A percentile compares a stretch with the other conserved stretches of the same genome.
Conservation (phyloP, 2,888 invertebrate species). For the Dexiosoma caninum region DNA sequence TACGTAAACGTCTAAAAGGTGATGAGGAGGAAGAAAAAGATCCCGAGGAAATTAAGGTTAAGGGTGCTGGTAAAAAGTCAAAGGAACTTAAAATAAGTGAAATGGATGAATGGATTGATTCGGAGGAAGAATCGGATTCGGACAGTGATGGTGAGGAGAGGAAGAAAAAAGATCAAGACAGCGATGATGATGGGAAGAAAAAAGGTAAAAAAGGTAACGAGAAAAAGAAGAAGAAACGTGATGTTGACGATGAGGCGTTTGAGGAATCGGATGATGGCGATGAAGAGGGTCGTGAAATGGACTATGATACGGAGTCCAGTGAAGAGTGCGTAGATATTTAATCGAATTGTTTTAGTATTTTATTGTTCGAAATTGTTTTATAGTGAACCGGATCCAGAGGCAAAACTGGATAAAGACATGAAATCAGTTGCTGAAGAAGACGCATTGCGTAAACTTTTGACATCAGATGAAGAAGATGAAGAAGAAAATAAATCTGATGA, state of each 20-base stretch:
- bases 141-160: conserved; percentile 84
- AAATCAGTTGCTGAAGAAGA: conserved; percentile 94
- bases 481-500: conserved; percentile 89
- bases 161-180: conserved; percentile 82
- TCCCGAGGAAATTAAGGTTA: conserved; percentile 82
- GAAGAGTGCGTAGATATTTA: conserved; percentile 80
- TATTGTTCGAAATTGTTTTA: conserved; percentile 8
- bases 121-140: conserved; percentile 87
- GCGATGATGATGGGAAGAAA: conserved; percentile 82
- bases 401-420: conserved; percentile 88
- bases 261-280: conserved; percentile 99
- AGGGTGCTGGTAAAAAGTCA: conserved; percentile 78
- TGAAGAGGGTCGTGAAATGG: conserved; percentile 95
- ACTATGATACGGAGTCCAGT: conserved; percentile 94
- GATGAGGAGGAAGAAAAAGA: conserved; percentile 83
- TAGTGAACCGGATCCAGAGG: conserved; percentile 85
- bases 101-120: conserved; percentile 95
- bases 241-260: conserved; percentile 91
- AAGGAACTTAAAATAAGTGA: conserved; percentile 91
- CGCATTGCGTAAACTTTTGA: conserved; percentile 89
- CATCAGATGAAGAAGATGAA: conserved; percentile 92
- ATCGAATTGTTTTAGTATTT: background rate
- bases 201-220: conserved; percentile 80
- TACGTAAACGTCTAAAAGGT: conserved; percentile 89
- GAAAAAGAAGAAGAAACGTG: conserved; percentile 86